Base-by-base conservation (phyloP, 2,888 invertebrate genomes). In the Chesias legatella region DNA sequence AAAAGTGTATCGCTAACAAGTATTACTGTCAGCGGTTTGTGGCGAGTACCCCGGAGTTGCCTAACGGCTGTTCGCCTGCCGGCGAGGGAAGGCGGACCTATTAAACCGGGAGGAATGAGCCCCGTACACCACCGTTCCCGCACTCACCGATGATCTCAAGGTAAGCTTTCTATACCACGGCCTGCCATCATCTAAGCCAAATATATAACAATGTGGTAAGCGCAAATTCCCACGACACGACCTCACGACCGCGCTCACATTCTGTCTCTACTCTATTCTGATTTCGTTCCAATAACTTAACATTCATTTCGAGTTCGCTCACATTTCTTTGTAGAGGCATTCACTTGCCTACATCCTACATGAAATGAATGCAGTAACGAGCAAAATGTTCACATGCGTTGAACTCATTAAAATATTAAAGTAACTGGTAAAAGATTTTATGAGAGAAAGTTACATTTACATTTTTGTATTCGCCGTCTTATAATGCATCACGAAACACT, bases 121-220 rank as follows among this genome's bases (percentile, higher is more conserved):
- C 85, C 85, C 79, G 84, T 72, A 75, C 73, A 83, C 72, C 75
- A 83, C 75, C 73, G 73, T 60, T 79, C 75, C 73, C 70, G 75
- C 77, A 83, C 82, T 81, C 79, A 85, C 84, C 88, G 86, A 88
- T 88, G 88, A 88, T 86, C 86, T 86, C 86, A 83, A 86, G 88
- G 88, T 88, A 43, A 37, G 24, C 17, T 23, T 28, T 10, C 1
- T 33, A 23, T 42, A 13, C 28, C 40, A 27, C 39, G 38, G 35
- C 8, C 28, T 10, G 33, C 22, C 10, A 23, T 10, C 31, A 40
- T 36, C 11, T 21, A 29, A 21, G 26, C 24, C 27, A n/a, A 17
- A 31, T 24, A 21, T 22, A 26, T 11, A 34, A 43, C 60, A 54
- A 66, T 79, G 77, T 76, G 75, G 79, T 73, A 78, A 80, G 69